Evolutionary conservation across 1,140 invertebrate species (phyloP), one percentile per base, ranked within the genome.

Genomic region (Acyrthosiphon pisum): DNA sequence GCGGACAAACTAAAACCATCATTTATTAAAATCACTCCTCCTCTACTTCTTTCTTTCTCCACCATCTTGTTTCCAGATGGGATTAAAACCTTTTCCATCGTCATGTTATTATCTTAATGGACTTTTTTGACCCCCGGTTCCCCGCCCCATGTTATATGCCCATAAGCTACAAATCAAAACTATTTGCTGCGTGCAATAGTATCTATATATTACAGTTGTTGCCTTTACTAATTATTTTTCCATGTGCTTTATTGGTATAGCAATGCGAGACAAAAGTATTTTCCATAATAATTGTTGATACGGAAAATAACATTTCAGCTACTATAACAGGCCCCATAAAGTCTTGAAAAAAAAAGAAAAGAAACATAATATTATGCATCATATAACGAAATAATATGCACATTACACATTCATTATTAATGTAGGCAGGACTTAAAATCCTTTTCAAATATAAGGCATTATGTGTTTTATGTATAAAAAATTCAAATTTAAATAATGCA

Each of bases 61-160:
- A 37, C n/a, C n/a, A 46, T 76, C 90, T 50, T 81, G 90, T 81
- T 91, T 91, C 90, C 90, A 91, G 90, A 91, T 91, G 68, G 90
- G 68, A 91, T 91, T 91, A 83, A 91, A 91, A 91, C 90, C 90
- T 91, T 91, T 91, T 91, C 68, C 90, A 91, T 83, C 90, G 68
- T 91, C 56, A 76, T 91, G 90, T 83, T 91, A 91, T 91, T 91
- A 91, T 91, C 90, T 91, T 91, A 91, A 91, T 91, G 90, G 90
- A 48, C 90, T 91, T 91, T 91, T 91, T 83, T 76, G 44, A 91
- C 41, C 68, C 44, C 68, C 90, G 35, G 6, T 46, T 6, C 60
- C 18, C 35, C 44, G 7, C 11, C 44, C 8, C 22, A 6, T 46
- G 50, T 76, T 50, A 37, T 48, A 44, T 26, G 68, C n/a, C 23